Evolutionary conservation across 2,888 invertebrate species (phyloP).

Genomic region (Leptinotarsa juncta): DNA sequence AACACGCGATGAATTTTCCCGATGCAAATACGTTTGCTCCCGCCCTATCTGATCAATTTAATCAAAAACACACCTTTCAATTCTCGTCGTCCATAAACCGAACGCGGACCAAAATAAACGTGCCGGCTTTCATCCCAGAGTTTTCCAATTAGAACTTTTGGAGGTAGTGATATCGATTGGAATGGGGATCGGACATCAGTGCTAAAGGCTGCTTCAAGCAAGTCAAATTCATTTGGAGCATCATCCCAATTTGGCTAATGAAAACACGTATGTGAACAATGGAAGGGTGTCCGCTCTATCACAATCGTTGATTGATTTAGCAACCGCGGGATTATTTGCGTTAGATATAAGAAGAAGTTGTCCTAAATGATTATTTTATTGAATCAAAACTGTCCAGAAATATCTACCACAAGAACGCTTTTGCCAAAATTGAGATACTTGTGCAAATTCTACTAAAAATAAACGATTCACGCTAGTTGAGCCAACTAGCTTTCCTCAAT

Average conservation of each 20-base stretch:
- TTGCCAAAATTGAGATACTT: too few species aligned
- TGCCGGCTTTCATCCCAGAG: not conserved
- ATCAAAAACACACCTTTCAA: not conserved
- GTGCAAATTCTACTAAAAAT: too few species aligned
- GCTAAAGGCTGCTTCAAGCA: not conserved
- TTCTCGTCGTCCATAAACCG: not conserved
- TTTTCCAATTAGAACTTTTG: constrained; percentile 14
- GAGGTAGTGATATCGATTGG: not conserved
- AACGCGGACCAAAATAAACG: not conserved
- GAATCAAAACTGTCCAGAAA: too few species aligned
- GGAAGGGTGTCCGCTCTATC: not conserved
- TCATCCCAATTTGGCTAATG: constrained; percentile 7
- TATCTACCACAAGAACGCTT: too few species aligned
- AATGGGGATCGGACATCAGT: not conserved
- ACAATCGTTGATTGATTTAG: not conserved
- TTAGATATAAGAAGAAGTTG: too few species aligned
- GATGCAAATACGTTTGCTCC: not conserved
- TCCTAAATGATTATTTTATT: too few species aligned
- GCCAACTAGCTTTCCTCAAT: too few species aligned
- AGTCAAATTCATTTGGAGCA: not conserved
- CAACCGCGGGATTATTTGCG: not conserved
- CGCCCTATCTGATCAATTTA: not conserved
- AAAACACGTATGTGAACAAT: constrained; percentile 3
- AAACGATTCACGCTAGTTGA: too few species aligned
- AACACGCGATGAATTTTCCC: not conserved